Conservation (phyloP, 2,888 invertebrate species). For the Suillia variegata region DNA sequence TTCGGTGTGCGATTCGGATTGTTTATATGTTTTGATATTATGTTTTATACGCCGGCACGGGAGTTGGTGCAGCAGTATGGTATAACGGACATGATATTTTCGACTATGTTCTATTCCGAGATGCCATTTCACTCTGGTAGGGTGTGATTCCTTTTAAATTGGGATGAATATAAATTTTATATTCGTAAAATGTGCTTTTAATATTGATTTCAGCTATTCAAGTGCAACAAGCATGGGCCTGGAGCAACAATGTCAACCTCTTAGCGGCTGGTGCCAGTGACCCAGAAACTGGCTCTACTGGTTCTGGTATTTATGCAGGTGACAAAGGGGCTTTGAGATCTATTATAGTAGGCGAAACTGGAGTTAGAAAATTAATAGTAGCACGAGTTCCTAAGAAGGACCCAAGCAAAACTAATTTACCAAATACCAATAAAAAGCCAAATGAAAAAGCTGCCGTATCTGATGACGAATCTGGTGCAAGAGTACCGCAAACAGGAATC, state of each 20-base stretch:
- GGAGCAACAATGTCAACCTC: slow-evolving; percentile 71
- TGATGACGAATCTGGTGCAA: not conserved
- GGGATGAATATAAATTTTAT: no score
- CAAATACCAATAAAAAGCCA: no score
- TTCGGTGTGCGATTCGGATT: slow-evolving; percentile 80
- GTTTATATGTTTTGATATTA: slow-evolving; percentile 84
- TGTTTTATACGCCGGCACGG: slow-evolving; percentile 74
- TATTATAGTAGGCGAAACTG: no score
- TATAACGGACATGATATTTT: slow-evolving; percentile 59
- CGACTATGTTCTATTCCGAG: slow-evolving; percentile 82
- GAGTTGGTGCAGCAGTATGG: slow-evolving; percentile 53
- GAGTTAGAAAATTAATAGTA: no score
- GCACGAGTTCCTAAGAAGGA: no score
- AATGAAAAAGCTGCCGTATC: not conserved
- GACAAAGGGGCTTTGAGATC: no score
- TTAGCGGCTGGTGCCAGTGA: slow-evolving; percentile 74
- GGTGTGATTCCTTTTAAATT: no score
- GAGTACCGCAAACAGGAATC: no score
- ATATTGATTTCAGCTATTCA: slow-evolving; percentile 66
- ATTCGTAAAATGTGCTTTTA: no score
- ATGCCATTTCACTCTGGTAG: slow-evolving; percentile 69
- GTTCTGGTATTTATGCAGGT: slow-evolving; percentile 79
- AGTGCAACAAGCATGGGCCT: slow-evolving; percentile 74
- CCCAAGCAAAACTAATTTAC: no score
- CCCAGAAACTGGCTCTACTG: slow-evolving; percentile 68